Evolutionary conservation across 2,113 vertebrate species (phyloP), one percentile per base, ranked within the genome.

Genomic region (Pseudopodoces humilis): DNA sequence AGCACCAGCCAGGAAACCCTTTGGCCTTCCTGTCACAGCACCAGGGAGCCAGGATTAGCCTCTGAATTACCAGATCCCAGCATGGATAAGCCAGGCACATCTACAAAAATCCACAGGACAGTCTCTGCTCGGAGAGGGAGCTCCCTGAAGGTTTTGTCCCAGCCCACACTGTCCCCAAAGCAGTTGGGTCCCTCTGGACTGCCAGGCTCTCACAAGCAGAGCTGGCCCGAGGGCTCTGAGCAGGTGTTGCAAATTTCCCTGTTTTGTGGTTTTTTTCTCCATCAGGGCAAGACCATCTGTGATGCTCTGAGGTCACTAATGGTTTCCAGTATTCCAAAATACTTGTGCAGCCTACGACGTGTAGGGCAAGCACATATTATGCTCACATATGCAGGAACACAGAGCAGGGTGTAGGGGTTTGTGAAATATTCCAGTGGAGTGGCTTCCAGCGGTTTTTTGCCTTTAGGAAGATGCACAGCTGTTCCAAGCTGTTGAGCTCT

Each of bases 391-490:
- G 84, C 39, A 82, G 44, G 75, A 35, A 31, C 64, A 46, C 79
- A 60, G 59, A 22, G 9, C 23, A n/a, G 92, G 60, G 47, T 86
- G 86, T 31, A 77, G 44, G 39, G 58, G 37, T 43, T 68, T 64
- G 79, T 82, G 83, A 80, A 83, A 86, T 52, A 60, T 47, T 27
- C 33, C 33, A 37, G 50, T 30, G 55, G 12, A 24, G 69, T 12
- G 67, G 60, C 65, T 96, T 91, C 92, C 88, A 94, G 89, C 35
- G 2, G 64, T 60, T 90, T 91, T 89, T 84, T 83, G 92, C 81
- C 72, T 91, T 46, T 22, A 85, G 88, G 92, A 96, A 88, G 90
- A 60, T 67, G n/a, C 80, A 62, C 96, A 97, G 96, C 95, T 96
- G 95, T 88, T 90, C 59, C 50, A 24, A 37, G 60, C 86, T 55